These are phyloP conservation scores for Conus canariensis DNA, from an alignment of 2,888 invertebrate genomes.

Conservation along the genomic window DNA sequence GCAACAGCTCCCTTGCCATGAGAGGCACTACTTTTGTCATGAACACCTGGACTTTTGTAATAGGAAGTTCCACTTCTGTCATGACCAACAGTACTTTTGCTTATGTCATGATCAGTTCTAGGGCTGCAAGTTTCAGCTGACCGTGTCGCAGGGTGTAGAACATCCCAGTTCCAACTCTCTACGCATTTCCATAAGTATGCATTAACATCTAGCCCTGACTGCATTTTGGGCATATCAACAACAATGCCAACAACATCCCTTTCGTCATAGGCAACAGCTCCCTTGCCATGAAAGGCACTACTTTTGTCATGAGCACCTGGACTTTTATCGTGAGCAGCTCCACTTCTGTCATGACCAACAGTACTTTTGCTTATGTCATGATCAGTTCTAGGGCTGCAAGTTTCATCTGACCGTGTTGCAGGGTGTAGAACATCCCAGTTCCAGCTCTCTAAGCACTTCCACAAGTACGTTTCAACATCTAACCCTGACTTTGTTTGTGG, in stretches of 20 bases:
- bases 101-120: background rate
- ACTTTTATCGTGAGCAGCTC: too few relatives aligned
- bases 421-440: background rate
- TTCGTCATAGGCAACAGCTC: too few relatives aligned
- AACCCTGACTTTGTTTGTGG: background rate
- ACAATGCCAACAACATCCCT: too few relatives aligned
- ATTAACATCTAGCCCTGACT: background rate
- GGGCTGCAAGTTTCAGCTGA: background rate
- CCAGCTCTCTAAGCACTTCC: background rate
- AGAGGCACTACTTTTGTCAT: too few relatives aligned
- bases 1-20: too few relatives aligned
- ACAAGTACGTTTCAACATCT: background rate
- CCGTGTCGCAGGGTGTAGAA: background rate
- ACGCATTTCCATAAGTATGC: background rate
- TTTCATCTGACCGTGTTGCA: too few relatives aligned
- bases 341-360: too few relatives aligned
- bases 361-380: background rate
- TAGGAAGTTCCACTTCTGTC: too few relatives aligned
- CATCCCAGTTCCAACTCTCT: background rate
- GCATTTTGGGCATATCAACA: background rate
- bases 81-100: background rate
- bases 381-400: background rate
- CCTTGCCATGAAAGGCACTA: too few relatives aligned
- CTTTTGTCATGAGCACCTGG: too few relatives aligned
- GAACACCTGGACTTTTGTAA: too few relatives aligned